Evolutionary conservation across 2,797 vertebrate genomes (phyloP), one percentile per base, ranked within the genome.

Genomic region (Sebastes itinus): DNA sequence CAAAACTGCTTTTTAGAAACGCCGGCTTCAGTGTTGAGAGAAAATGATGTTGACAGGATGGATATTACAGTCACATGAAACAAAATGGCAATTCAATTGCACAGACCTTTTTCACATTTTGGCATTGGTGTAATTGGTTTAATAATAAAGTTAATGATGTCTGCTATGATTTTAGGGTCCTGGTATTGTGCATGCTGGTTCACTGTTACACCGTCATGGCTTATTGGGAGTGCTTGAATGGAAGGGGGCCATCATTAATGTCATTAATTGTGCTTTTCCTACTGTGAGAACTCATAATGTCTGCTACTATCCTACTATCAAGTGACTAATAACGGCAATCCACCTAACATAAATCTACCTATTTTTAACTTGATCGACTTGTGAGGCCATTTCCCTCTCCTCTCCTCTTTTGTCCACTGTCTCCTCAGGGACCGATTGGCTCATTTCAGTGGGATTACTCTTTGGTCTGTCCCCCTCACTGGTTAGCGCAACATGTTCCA

Each of bases 401-500:
- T 7, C 35, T 80, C 56, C 58, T 23, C 32, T 27, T 7, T n/a
- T 20, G 62, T 74, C 61, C 35, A 13, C 62, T 9, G 7, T 72
- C 10, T 81, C 81, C 77, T 81, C 5, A 0, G 54, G 56, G 71
- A 58, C 27, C 7, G 42, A 76, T 86, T 85, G 86, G 64, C 77
- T 76, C 22, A 33, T 84, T 84, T 88, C 78, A 65, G 35, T 63
- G 75, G 83, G 87, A 88, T 89, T 87, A 86, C 55, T 62, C 67
- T 77, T 83, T 78, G 72, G 89, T 84, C 58, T n/a, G 62, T 66
- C 83, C 85, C 79, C 23, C 64, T 82, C 63, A 56, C 77, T 67
- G 79, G 88, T 82, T 68, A 77, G 72, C 16, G 58, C 71, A 64
- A 72, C 84, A 81, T 87, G 89, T 87, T 90, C 87, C 92, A 90